Conservation (phyloP, 2,113 vertebrate species). For the Craseonycteris thonglongyai region DNA sequence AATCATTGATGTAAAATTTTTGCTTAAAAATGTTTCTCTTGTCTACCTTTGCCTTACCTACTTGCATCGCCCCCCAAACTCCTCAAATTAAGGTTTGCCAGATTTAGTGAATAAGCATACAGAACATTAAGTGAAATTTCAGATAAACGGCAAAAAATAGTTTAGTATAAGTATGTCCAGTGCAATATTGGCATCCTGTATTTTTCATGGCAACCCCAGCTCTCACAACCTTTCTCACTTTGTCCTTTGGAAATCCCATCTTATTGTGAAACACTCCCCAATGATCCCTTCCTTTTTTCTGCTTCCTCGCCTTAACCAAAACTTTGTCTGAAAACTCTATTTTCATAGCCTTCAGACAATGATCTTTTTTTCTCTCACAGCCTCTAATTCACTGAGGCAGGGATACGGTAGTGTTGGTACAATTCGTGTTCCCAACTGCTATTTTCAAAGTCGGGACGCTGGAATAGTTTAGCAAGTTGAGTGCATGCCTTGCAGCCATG, state of each 20-base stretch:
- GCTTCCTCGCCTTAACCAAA: neutral
- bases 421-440: neutral
- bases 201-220: neutral
- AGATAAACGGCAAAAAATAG: conserved; percentile 16
- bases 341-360: neutral
- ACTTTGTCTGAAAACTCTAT: neutral
- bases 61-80: neutral
- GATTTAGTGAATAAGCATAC: neutral
- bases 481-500: too few relatives aligned
- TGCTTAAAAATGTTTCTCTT: conserved; percentile 3
- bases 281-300: neutral
- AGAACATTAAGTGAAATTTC: neutral
- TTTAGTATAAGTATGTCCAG: neutral
- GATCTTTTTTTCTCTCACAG: neutral
- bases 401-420: neutral
- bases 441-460: too few relatives aligned
- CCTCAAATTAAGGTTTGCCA: neutral
- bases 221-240: neutral
- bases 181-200: neutral
- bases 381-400: neutral
- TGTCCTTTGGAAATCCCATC: neutral
- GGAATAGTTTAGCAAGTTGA: too few relatives aligned
- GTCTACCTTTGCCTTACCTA: neutral
- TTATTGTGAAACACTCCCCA: neutral
- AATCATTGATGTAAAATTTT: conserved; percentile 9